Conservation (phyloP, 2,113 vertebrate genomes). For the Pontoporia blainvillei region DNA sequence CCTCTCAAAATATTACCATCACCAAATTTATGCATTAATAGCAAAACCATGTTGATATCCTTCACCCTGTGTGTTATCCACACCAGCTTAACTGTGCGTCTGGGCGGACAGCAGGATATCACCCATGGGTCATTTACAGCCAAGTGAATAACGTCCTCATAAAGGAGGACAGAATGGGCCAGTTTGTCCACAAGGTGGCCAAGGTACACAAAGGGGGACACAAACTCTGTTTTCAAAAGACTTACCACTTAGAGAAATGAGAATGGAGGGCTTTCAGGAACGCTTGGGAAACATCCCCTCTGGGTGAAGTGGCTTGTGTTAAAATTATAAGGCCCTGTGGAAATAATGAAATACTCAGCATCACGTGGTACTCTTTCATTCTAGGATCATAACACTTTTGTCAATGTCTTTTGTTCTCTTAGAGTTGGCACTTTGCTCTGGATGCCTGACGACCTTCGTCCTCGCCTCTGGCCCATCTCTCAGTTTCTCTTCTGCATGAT, state of each 20-base stretch:
- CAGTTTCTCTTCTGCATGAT: too few relatives aligned
- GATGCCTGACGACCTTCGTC: neutral
- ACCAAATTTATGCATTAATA: neutral
- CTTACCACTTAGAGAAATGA: neutral
- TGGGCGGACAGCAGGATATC: rapidly evolving
- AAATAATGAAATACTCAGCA: neutral
- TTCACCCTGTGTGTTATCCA: neutral
- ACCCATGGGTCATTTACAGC: neutral
- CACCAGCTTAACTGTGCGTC: neutral
- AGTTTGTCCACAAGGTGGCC: neutral
- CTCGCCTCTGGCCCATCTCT: neutral
- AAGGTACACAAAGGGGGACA: neutral
- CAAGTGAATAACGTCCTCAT: too few relatives aligned
- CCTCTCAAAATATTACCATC: neutral
- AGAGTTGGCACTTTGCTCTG: too few relatives aligned
- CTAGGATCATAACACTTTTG: neutral
- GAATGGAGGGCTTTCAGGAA: neutral
- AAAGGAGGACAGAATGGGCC: neutral
- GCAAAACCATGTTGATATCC: neutral
- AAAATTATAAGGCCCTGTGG: neutral
- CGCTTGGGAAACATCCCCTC: neutral
- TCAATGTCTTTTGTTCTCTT: neutral
- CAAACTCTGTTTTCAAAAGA: neutral
- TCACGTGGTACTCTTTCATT: neutral
- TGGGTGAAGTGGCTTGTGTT: neutral